Conservation (phyloP, 2,888 invertebrate genomes). For the Anaspis maculata region DNA sequence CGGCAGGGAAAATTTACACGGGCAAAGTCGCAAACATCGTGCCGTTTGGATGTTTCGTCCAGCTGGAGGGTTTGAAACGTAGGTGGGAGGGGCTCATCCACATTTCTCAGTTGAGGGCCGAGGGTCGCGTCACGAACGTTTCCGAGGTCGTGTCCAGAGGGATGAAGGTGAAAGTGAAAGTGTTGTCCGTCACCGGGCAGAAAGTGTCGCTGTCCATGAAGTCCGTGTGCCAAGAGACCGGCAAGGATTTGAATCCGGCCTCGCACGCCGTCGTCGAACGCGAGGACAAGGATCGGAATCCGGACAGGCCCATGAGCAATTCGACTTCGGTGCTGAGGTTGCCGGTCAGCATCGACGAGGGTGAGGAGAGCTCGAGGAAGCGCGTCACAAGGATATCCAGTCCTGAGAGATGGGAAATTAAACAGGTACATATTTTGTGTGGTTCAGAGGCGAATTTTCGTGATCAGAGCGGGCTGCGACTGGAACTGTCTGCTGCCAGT, state of each 20-base stretch:
- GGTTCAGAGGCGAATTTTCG: no score
- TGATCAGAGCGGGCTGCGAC: no score
- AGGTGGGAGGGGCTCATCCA: slow-evolving; percentile 95
- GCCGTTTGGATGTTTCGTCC: slow-evolving; percentile 97
- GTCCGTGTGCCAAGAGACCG: slow-evolving; percentile 93
- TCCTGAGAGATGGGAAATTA: slow-evolving; percentile 96
- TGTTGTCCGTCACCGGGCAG: slow-evolving; percentile 85
- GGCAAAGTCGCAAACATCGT: slow-evolving; percentile 94
- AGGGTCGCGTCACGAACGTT: slow-evolving; percentile 90
- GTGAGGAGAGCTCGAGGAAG: slow-evolving; percentile 74
- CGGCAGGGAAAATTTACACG: slow-evolving; percentile 78
- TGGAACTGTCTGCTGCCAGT: no score
- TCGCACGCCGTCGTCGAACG: slow-evolving; percentile 59
- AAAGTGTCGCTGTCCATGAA: slow-evolving; percentile 96
- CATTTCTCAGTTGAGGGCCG: slow-evolving; percentile 87
- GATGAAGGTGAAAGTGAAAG: slow-evolving; percentile 85
- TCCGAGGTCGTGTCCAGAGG: slow-evolving; percentile 88
- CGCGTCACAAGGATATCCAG: slow-evolving; percentile 88
- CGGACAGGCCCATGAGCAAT: slow-evolving; percentile 74
- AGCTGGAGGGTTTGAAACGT: slow-evolving; percentile 81
- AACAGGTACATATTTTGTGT: no score
- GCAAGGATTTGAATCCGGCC: slow-evolving; percentile 87
- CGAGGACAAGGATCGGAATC: slow-evolving; percentile 76
- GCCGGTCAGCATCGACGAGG: slow-evolving; percentile 53
- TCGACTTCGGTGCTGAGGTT: slow-evolving; percentile 43